Evolutionary conservation across 2,888 invertebrate genomes (phyloP).

Genomic region (Agrochola litura): DNA sequence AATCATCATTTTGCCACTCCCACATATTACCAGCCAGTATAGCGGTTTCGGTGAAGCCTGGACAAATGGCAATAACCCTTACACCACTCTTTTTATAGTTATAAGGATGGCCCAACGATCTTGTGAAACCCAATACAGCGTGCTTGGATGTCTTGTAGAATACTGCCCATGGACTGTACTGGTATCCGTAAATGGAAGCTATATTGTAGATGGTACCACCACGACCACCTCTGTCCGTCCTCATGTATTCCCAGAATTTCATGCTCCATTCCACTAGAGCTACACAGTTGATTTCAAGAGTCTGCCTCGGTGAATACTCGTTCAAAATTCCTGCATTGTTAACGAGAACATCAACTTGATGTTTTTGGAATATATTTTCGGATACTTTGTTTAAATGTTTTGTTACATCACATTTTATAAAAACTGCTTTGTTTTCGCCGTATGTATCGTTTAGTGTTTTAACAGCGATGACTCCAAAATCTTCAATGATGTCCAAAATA

Average conservation of each 20-base stretch:
- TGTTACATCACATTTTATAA: conserved; percentile 86
- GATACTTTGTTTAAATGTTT: conserved; percentile 82
- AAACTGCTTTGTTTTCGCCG: conserved; percentile 83
- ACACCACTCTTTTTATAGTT: conserved; percentile 84
- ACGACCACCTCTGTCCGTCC: conserved; percentile 86
- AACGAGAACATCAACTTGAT: conserved; percentile 81
- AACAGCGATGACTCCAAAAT: conserved; percentile 75
- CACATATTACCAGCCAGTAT: conserved; percentile 57
- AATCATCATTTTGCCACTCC: conserved; percentile 44
- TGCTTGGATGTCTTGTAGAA: conserved; percentile 70
- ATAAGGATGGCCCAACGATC: conserved; percentile 80
- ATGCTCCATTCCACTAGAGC: conserved; percentile 78
- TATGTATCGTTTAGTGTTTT: conserved; percentile 80
- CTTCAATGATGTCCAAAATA: conserved; percentile 69
- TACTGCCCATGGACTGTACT: conserved; percentile 40
- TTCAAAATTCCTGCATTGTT: conserved; percentile 82
- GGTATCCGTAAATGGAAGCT: conserved; percentile 89
- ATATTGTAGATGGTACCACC: conserved; percentile 92
- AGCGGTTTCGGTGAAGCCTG: conserved; percentile 84
- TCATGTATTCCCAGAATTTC: conserved; percentile 89
- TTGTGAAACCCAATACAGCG: conserved; percentile 86
- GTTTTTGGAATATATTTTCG: conserved; percentile 67
- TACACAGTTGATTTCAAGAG: conserved; percentile 75
- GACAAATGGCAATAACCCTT: conserved; percentile 85
- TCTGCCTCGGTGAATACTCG: conserved; percentile 64